Percentiles rank a stretch among this genome's conserved stretches.
Conservation (phyloP, 2,888 invertebrate genomes). For the Rhaphigaster nebulosa region DNA sequence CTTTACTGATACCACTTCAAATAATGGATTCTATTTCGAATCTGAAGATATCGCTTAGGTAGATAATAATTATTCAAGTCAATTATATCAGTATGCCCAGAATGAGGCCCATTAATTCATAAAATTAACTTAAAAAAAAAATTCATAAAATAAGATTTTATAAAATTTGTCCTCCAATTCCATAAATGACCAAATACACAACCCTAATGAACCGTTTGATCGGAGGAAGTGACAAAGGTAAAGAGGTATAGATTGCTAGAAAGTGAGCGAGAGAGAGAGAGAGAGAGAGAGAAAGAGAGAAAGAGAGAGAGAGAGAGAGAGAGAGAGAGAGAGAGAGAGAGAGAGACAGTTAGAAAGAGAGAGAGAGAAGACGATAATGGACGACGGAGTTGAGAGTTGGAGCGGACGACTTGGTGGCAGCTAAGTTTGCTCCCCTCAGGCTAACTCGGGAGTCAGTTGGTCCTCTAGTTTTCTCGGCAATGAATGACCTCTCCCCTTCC, state of each 20-base stretch:
- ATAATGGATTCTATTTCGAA: too few relatives aligned
- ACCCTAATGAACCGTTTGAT: too few relatives aligned
- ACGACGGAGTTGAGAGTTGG: slow-evolving; percentile 29
- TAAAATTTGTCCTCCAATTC: too few relatives aligned
- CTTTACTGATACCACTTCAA: too few relatives aligned
- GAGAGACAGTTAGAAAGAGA: not conserved
- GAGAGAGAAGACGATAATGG: not conserved
- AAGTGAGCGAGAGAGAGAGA: not conserved
- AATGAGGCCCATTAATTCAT: too few relatives aligned
- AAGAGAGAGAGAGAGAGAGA: not conserved
- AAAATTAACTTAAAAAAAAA: too few relatives aligned
- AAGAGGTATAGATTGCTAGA: not conserved
- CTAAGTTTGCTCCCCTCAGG: slow-evolving; percentile 35
- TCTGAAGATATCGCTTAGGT: too few relatives aligned
- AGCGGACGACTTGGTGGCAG: slow-evolving; percentile 40
- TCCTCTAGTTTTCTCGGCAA: slow-evolving; percentile 17
- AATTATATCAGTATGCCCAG: too few relatives aligned
- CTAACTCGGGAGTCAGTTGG: not conserved
- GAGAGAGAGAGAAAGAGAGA: not conserved
- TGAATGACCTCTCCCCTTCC: not conserved
- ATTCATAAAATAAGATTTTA: too few relatives aligned
- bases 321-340: not conserved
- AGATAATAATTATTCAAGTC: too few relatives aligned
- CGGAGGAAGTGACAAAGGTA: too few relatives aligned
- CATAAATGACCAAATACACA: too few relatives aligned